Evolutionary conservation across 2,113 vertebrate species (phyloP).

Genomic region (Neomonachus schauinslandi): DNA sequence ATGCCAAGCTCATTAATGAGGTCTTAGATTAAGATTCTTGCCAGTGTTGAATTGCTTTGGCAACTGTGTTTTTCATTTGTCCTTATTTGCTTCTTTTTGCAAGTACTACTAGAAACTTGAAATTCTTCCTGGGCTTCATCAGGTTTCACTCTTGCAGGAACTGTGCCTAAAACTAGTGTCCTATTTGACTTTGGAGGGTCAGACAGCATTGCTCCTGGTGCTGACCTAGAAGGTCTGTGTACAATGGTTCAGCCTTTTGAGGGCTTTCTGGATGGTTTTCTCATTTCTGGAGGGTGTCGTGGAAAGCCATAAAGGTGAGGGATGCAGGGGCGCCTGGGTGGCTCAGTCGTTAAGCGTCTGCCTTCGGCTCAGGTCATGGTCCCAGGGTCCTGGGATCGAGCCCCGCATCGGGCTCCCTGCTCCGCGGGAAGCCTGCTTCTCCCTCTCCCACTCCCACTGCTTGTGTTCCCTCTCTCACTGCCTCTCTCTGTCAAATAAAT

Average conservation of each 20-base stretch:
- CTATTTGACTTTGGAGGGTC: background rate
- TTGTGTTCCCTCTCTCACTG: too few relatives aligned
- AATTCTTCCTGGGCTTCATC: background rate
- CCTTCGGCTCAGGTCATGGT: too few relatives aligned
- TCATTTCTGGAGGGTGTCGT: background rate
- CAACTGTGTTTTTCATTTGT: constrained; percentile 37
- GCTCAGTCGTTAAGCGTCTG: too few relatives aligned
- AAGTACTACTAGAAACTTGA: background rate
- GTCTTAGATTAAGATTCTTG: background rate
- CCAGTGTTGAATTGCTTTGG: background rate
- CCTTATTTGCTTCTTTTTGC: background rate
- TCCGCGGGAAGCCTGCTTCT: too few relatives aligned
- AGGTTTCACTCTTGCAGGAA: background rate
- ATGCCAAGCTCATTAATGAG: background rate
- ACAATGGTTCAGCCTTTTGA: background rate
- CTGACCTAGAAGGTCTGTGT: background rate
- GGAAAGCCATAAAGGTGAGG: background rate
- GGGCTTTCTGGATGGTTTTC: background rate
- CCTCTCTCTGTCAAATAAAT: too few relatives aligned
- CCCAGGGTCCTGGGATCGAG: too few relatives aligned
- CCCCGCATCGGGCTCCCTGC: too few relatives aligned
- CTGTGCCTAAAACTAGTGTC: background rate
- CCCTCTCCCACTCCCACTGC: too few relatives aligned
- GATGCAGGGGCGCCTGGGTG: too few relatives aligned
- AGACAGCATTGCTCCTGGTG: background rate